Evolutionary conservation across 2,888 invertebrate species (phyloP).

Genomic region (Kuschelorhynchus macadamiae): DNA sequence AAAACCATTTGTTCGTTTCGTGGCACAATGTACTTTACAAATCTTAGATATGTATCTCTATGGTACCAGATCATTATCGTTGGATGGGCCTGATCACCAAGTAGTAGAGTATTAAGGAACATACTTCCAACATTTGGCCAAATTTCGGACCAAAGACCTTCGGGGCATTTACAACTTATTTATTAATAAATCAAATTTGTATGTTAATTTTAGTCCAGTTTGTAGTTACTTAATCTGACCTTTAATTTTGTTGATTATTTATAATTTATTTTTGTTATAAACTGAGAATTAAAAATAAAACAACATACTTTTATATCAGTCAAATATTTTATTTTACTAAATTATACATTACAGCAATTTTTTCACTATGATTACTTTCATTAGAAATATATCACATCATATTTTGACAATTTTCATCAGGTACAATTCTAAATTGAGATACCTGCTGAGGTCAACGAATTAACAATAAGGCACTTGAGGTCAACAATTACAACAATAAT

Average conservation of each 20-base stretch:
- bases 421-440: slow-evolving; percentile 20
- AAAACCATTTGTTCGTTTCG: slow-evolving; percentile 95
- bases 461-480: slow-evolving; percentile 34
- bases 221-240: too few relatives aligned
- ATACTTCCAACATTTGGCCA: slow-evolving; percentile 10
- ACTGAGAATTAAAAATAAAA: slow-evolving; percentile 1
- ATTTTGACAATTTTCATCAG: slow-evolving; percentile 23
- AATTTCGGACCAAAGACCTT: slow-evolving; percentile 22
- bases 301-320: neutral
- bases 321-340: slow-evolving; percentile 16
- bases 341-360: slow-evolving; percentile 11
- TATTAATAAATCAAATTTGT: too few relatives aligned
- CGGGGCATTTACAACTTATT: slow-evolving; percentile 15
- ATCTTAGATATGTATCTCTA: slow-evolving; percentile 63
- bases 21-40: slow-evolving; percentile 85
- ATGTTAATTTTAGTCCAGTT: too few relatives aligned
- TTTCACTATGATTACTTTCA: slow-evolving; percentile 1
- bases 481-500: slow-evolving; percentile 16
- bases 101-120: slow-evolving; percentile 26
- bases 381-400: slow-evolving; percentile 39
- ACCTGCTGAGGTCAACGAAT: slow-evolving; percentile 20
- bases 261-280: too few relatives aligned
- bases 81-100: slow-evolving; percentile 53
- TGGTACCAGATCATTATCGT: slow-evolving; percentile 58
- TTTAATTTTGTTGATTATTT: too few relatives aligned